Evolutionary conservation across 2,888 invertebrate species (phyloP).

Genomic region (Merodon equestris): DNA sequence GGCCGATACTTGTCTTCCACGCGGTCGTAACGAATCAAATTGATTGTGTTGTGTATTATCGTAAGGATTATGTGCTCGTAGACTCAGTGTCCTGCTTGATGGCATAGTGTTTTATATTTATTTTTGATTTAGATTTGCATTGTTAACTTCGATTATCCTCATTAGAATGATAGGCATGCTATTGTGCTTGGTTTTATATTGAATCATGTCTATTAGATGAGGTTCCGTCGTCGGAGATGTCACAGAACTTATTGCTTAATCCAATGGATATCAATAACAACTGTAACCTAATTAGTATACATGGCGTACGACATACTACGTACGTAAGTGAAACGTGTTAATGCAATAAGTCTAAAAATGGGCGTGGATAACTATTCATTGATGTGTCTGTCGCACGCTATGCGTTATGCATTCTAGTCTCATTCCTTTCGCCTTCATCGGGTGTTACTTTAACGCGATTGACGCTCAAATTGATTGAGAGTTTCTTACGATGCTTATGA

Average conservation of each 20-base stretch:
- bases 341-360: constrained; percentile 10
- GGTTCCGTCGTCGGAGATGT: neutral
- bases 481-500: too few relatives aligned
- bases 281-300: constrained; percentile 57
- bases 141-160: too few relatives aligned
- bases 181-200: too few relatives aligned
- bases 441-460: neutral
- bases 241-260: too few relatives aligned
- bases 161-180: too few relatives aligned
- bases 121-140: too few relatives aligned
- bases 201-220: too few relatives aligned
- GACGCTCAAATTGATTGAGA: too few relatives aligned
- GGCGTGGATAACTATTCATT: constrained; percentile 41
- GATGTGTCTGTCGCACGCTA: neutral
- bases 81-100: too few relatives aligned
- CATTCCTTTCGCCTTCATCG: neutral
- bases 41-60: neutral
- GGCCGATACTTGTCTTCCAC: constrained; percentile 44
- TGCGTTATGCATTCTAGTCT: neutral
- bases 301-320: constrained; percentile 10
- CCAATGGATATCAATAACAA: neutral
- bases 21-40: constrained; percentile 26
- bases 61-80: neutral
- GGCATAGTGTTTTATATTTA: too few relatives aligned
- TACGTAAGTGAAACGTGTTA: constrained; percentile 1